Percentiles rank a stretch among this genome's conserved stretches.
Evolutionary conservation across 2,888 invertebrate species (phyloP).

Genomic region (Andrena chrysosceles): DNA sequence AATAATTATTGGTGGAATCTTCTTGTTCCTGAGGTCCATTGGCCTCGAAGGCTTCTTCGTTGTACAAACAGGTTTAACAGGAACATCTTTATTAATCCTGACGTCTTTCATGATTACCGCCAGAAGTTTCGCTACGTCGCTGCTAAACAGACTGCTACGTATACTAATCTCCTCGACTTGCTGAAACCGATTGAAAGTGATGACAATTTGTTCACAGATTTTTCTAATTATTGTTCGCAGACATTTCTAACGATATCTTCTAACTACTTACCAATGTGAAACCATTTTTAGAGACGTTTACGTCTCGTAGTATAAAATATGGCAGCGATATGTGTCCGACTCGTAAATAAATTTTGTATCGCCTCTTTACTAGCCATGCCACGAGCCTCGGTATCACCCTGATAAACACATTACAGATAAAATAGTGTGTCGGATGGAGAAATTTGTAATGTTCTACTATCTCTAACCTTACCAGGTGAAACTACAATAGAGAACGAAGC

Average conservation of each 20-base stretch:
- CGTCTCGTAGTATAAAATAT: constrained; percentile 92
- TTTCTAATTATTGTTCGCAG: not conserved
- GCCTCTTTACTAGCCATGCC: constrained; percentile 92
- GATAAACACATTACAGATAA: constrained; percentile 63
- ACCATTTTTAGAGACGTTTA: constrained; percentile 92
- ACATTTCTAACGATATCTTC: not conserved
- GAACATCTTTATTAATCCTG: constrained; percentile 92
- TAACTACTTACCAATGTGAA: constrained; percentile 89
- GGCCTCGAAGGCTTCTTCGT: constrained; percentile 79
- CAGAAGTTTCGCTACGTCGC: constrained; percentile 93
- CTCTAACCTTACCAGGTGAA: constrained; percentile 87
- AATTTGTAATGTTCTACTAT: not conserved
- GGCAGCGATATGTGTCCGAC: constrained; percentile 94
- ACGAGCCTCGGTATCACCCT: constrained; percentile 92
- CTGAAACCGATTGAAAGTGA: constrained; percentile 85
- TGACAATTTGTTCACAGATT: not conserved
- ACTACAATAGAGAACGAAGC: constrained; percentile 86
- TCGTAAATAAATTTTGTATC: constrained; percentile 91
- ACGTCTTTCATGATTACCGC: constrained; percentile 93
- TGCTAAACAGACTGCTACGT: constrained; percentile 94
- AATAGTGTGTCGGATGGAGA: not conserved
- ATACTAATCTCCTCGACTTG: constrained; percentile 94
- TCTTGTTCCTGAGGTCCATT: constrained; percentile 90
- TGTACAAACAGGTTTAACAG: constrained; percentile 67
- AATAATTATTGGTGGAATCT: constrained; percentile 92